Base-by-base conservation (phyloP, 2,888 invertebrate species). In the Notodonta ziczac region DNA sequence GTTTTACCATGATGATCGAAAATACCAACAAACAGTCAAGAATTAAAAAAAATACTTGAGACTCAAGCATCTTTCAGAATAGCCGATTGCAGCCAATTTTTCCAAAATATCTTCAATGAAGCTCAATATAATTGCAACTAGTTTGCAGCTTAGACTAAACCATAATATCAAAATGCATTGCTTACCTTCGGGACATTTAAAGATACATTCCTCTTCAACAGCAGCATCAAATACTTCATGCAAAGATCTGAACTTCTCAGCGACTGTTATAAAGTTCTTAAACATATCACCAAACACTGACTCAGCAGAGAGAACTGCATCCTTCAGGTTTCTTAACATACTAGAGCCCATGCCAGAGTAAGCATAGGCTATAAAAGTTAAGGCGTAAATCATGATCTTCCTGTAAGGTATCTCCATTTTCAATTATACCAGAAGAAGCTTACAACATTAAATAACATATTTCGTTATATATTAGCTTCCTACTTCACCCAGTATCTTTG, bases 141-240 rank as follows among this genome's bases (percentile, higher is more conserved):
- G 24, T 42, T 42, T 42, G 4, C 10, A 10, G 9, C 42, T 8
- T 5, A 42, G 4, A 42, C 12, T 42, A 42, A 42, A 4, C 10
- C 10, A 56, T 44, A 54, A 7, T 51, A 59, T 8, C 42, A 42
- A 8, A 42, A 9, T 9, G 42, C 42, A 42, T 12, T 10, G 10
- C 53, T 46, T 91, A 97, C 97, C 96, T 84, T 94, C 95, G 35
- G 97, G 96, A 83, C 98, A 98, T 61, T 94, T 94, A 86, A 95
- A 98, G 62, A 96, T 85, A 77, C 98, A 98, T 62, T 96, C 95
- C 84, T 98, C 98, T 77, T 97, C 97, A 2, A 97, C 96, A 14
- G 97, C 97, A 4, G 97, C 97, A 88, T 97, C 96, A 76, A 98
- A 96, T 6, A 97, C 95, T 75, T 97, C 97, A 77, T 97, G 96